Percentiles rank a stretch among this genome's conserved stretches.
phyloP scores from a whole-genome alignment of 35 echinoderm and acorn worm species.

The Eucidaris tribuloides region DNA sequence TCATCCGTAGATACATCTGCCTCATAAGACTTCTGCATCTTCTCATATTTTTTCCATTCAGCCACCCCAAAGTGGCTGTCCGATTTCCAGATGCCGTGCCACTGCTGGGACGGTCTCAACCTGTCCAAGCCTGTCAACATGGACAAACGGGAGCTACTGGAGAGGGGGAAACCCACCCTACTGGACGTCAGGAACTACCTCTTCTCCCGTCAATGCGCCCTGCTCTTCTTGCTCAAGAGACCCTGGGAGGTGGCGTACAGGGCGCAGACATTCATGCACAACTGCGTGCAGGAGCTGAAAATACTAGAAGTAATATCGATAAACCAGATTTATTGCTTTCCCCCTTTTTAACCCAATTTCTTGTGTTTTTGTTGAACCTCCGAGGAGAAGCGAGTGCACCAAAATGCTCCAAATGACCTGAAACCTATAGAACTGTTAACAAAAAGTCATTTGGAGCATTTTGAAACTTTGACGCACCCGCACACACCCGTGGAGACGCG shows the following conservation, averaged over 20 bases:
- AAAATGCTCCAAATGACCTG: too few species aligned
- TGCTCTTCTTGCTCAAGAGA: conserved; percentile 73
- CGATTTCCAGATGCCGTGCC: conserved; percentile 63
- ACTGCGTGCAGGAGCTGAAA: conserved; percentile 82
- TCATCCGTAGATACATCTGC: too few species aligned
- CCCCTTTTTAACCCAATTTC: too few species aligned
- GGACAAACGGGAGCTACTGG: conserved; percentile 55
- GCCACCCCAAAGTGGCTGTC: conserved; percentile 77
- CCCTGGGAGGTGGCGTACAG: conserved; percentile 83
- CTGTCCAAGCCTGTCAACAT: conserved; percentile 69
- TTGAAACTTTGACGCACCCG: too few species aligned
- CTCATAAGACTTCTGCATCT: too few species aligned
- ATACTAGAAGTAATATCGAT: conserved; percentile 89
- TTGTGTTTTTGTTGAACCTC: too few species aligned
- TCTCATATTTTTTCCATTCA: too few species aligned
- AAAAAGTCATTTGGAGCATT: too few species aligned
- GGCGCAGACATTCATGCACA: conserved; percentile 83
- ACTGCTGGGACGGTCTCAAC: conserved; percentile 93
- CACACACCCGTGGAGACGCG: too few species aligned
- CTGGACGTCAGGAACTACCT: conserved; percentile 95
- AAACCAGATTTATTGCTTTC: too few species aligned
- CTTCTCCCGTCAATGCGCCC: conserved; percentile 86
- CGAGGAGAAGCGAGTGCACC: too few species aligned
- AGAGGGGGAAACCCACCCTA: conserved; percentile 65
- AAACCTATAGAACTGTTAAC: too few species aligned